Base-by-base conservation (phyloP, 2,888 invertebrate species). In the Podotricha telesiphe region DNA sequence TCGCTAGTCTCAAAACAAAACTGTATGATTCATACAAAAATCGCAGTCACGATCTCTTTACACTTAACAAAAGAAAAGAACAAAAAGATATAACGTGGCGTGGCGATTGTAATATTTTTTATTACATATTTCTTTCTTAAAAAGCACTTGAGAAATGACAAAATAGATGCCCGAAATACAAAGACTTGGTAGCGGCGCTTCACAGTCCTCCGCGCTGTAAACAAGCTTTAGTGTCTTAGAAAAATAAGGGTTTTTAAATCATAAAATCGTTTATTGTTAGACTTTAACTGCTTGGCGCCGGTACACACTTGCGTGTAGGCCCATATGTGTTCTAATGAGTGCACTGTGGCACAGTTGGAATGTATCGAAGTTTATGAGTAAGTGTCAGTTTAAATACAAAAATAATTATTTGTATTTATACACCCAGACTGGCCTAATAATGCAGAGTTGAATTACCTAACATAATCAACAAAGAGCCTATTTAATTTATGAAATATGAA, bases 241-340 rank as follows among this genome's bases (percentile, higher is more conserved):
- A 82, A 83, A 84, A 81, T 77, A 82, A 82, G 84, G 28, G 78
- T 78, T 79, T 76, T 71, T 74, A 73, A 77, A 78, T 84, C 86
- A 82, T 86, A 86, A 87, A 82, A 76, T 73, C 17, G 22, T 81
- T 79, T 84, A 83, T 82, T 82, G 81, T 82, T 80, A 75, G 79
- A 78, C 78, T 78, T 80, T 79, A 82, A 78, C 83, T 80, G 91
- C 79, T 84, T 83, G 91, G 91, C 91, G 91, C 91, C 91, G 84
- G 81, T 84, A 85, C 85, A 86, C 45, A 59, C 77, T 77, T 59
- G 59, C 28, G 22, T n/a, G 13, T 13, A 45, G n/a, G 17, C 55
- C 68, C 70, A 66, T 72, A 50, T 70, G 72, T 62, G 28, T 34
- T 13, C 8, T 62, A 37, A 13, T n/a, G n/a, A n/a, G n/a, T n/a